Conservation (phyloP, 1,140 invertebrate genomes). For the Nasonia vitripennis region DNA sequence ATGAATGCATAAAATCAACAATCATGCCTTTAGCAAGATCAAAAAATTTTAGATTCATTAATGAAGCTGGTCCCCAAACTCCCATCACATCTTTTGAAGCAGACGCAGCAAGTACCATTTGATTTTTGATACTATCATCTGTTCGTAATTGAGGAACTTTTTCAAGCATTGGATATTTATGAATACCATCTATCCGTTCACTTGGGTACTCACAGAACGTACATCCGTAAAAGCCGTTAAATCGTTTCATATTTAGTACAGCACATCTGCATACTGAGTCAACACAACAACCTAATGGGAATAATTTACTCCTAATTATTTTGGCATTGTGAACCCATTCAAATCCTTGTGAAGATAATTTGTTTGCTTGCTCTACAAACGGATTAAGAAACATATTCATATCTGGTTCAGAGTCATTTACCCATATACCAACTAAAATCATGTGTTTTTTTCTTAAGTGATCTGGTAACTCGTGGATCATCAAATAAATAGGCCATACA, state of each 20-base stretch:
- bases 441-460: constrained; percentile 43
- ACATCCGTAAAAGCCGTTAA: constrained; percentile 52
- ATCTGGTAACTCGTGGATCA: constrained; percentile 45
- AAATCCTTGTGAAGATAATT: constrained; percentile 22
- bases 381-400: constrained; percentile 14
- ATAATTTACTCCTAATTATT: not conserved
- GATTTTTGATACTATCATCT: constrained; percentile 40
- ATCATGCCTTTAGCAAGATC: not conserved
- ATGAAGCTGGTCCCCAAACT: constrained; percentile 8
- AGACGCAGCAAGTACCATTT: constrained; percentile 38
- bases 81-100: not conserved
- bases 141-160: constrained; percentile 29
- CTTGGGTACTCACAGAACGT: constrained; percentile 52
- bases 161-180: constrained; percentile 35
- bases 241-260: constrained; percentile 53
- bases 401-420: constrained; percentile 17
- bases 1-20: constrained; percentile 9
- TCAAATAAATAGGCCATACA: constrained; percentile 53
- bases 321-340: not conserved
- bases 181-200: constrained; percentile 26
- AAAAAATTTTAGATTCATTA: constrained; percentile 21
- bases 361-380: constrained; percentile 4
- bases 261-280: constrained; percentile 43
- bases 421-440: constrained; percentile 39
- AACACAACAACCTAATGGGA: constrained; percentile 40